phyloP scores from a whole-genome alignment of 2,113 vertebrate species.

The Egretta garzetta region DNA sequence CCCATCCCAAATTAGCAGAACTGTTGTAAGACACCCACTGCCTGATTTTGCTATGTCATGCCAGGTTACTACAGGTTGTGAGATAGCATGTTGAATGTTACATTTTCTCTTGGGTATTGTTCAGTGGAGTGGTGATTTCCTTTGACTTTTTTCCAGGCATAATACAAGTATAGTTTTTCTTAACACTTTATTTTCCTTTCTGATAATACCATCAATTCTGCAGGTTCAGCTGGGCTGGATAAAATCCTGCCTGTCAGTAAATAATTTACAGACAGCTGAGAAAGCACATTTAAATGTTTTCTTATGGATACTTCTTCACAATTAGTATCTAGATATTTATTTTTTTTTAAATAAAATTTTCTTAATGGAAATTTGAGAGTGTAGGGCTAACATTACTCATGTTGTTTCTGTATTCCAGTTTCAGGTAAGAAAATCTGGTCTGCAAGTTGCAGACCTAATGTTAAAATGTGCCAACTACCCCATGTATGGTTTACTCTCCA shows the following conservation, averaged over 20 bases:
- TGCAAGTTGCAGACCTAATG: neutral
- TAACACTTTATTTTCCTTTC: neutral
- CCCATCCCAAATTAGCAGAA: neutral
- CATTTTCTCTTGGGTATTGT: neutral
- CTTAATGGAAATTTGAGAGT: neutral
- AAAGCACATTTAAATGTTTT: neutral
- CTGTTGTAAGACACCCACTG: neutral
- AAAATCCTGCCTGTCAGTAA: neutral
- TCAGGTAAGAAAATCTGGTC: neutral
- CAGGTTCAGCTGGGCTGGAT: neutral
- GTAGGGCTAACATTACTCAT: neutral
- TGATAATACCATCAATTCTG: neutral
- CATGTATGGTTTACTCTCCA: neutral
- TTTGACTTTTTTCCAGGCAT: neutral
- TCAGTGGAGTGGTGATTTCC: neutral
- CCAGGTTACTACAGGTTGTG: neutral
- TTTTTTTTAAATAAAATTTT: neutral
- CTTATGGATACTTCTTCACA: neutral
- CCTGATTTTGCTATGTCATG: neutral
- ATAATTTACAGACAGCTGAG: neutral
- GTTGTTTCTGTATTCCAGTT: neutral
- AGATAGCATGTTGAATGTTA: neutral
- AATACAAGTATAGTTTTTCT: neutral
- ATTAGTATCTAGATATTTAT: neutral
- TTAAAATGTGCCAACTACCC: neutral